Conservation (phyloP, 1,140 invertebrate species). For the Atta colombica region DNA sequence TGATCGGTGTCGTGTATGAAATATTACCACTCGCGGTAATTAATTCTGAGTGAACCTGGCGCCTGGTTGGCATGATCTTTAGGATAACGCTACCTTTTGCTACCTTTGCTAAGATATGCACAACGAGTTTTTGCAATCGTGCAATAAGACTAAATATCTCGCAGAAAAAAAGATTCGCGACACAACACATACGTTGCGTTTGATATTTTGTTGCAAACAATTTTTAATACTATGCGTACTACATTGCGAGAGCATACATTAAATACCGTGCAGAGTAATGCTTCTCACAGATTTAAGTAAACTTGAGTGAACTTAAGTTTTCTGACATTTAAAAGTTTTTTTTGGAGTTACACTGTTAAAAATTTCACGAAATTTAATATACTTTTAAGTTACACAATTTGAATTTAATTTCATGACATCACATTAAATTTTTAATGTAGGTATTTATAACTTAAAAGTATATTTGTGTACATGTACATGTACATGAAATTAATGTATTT, state of each 20-base stretch:
- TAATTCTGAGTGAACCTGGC: slow-evolving; percentile 21
- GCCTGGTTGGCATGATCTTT: slow-evolving; percentile 19
- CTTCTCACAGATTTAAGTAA: neutral
- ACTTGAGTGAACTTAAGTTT: neutral
- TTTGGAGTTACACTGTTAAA: neutral
- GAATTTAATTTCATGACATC: too few relatives aligned
- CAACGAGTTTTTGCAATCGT: slow-evolving; percentile 11
- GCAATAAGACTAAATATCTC: neutral
- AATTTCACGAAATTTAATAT: too few relatives aligned
- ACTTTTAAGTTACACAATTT: too few relatives aligned
- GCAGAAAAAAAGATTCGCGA: neutral
- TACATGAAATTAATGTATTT: too few relatives aligned
- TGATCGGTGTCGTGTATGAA: slow-evolving; percentile 35
- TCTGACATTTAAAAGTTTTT: neutral
- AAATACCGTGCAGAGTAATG: neutral
- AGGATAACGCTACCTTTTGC: slow-evolving; percentile 35
- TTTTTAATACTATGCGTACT: neutral
- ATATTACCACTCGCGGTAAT: slow-evolving; percentile 41
- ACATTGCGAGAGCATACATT: neutral
- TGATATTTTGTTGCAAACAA: slow-evolving; percentile 21
- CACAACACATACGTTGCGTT: neutral
- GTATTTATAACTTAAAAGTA: too few relatives aligned
- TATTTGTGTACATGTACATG: too few relatives aligned
- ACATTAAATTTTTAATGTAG: too few relatives aligned
- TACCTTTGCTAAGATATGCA: slow-evolving; percentile 26